Base-by-base conservation (phyloP, 2,797 vertebrate genomes). In the Chelmon rostratus region DNA sequence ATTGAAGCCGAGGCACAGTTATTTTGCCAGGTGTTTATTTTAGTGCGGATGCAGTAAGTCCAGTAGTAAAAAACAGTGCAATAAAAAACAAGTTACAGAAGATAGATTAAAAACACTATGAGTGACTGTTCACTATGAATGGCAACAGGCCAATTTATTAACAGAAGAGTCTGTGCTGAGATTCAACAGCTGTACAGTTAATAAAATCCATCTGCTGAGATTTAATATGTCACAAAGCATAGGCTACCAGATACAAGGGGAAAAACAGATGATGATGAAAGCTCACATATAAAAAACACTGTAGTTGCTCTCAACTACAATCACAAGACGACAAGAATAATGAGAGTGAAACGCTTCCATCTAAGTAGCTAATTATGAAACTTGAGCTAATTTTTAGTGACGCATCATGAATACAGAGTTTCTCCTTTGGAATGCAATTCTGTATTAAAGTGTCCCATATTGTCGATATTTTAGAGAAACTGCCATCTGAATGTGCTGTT, bases 171-270 rank as follows among this genome's bases (percentile, higher is more conserved):
- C 38, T 54, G 28, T 38, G 40, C 49, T 56, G 28, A 49, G 13
- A 46, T 46, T 23, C 6, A 31, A 35, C 58, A 74, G 59, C 44
- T 65, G 65, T 23, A 53, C n/a, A 42, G 47, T 52, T 71, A 28
- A 65, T 28, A 42, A 44, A 59, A 31, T 31, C 61, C 37, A 65
- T 59, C 68, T 82, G 42, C 15, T 57, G n/a, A 33, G 40, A 57
- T 37, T 19, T 28, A 56, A 61, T n/a, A 40, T 65, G 11, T 35
- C 38, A 68, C 46, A 69, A 63, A 44, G 37, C 42, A 31, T 12
- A 35, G 33, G 13, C 56, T 23, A 19, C 25, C n/a, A 37, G 37
- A 64, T 33, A 28, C 15, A 13, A 35, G 28, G 8, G 15, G 13
- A 19, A 18, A 21, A 23, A 15, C 28, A 21, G 4, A 15, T 73